Evolutionary conservation across 2,888 invertebrate genomes (phyloP), one percentile per base, ranked within the genome.

Genomic region (Diachrysia chrysitis): DNA sequence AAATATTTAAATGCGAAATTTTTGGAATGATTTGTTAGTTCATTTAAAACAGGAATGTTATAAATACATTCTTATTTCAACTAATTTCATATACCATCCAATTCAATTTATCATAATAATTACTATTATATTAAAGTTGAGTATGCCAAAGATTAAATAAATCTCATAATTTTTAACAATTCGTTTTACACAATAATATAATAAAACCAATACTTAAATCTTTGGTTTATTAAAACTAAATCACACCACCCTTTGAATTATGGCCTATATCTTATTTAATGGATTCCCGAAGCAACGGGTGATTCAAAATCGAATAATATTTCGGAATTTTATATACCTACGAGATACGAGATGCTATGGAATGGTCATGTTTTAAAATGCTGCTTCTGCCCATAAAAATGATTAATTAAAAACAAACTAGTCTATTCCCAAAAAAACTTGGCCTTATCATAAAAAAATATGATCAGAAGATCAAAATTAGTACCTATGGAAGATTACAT

Each of bases 161-260:
- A 63, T 53, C 42, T 60, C 57, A 67, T 66, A 66, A 68, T 64
- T 68, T 72, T 48, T 64, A 70, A 70, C 66, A 80, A 74, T 21
- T 25, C 17, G 73, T 58, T 58, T 61, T 54, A 48, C 46, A 69
- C n/a, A 48, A 42, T 76, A 66, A 58, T 19, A 69, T 63, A 72
- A 79, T 62, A 58, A 73, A 82, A 86, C 82, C 85, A 85, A 89
- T 85, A 88, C 81, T 83, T 67, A 84, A 84, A 85, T 91, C 91
- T 91, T 92, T 92, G 91, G 91, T 89, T 86, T 80, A 77, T 79
- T 85, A 83, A 80, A 82, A 74, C 76, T 72, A 82, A 81, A 87
- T 85, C 83, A 85, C 84, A 85, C 81, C 78, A 77, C 76, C 67
- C 25, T 73, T 81, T 66, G 58, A 60, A 76, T 71, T 82, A 83